These are phyloP conservation scores for Halichoeres trimaculatus DNA, from an alignment of 2,113 vertebrate genomes.

Conservation along the genomic window DNA sequence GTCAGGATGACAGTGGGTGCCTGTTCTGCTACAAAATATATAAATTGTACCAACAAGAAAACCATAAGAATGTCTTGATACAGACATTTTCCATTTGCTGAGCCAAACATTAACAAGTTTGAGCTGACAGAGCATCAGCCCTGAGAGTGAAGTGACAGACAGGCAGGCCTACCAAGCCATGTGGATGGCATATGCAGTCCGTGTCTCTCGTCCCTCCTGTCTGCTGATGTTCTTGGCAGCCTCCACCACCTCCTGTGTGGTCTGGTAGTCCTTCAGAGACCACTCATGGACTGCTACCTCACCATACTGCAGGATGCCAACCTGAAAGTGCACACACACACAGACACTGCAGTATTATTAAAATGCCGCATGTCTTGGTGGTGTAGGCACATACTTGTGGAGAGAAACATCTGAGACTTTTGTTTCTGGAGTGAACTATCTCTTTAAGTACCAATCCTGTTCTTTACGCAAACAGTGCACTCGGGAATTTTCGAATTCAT, in stretches of 20 bases:
- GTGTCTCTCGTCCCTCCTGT: slow-evolving; percentile 92
- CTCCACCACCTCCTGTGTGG: slow-evolving; percentile 88
- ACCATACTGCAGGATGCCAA: slow-evolving; percentile 94
- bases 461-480: slow-evolving; percentile 66
- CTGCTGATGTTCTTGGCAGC: slow-evolving; percentile 94
- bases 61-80: slow-evolving; percentile 20
- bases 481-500: slow-evolving; percentile 72
- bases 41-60: slow-evolving; percentile 33
- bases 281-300: slow-evolving; percentile 91
- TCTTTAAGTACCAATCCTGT: slow-evolving; percentile 59
- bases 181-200: slow-evolving; percentile 90
- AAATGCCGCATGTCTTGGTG: slow-evolving; percentile 34
- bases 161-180: slow-evolving; percentile 87
- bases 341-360: slow-evolving; percentile 27
- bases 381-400: slow-evolving; percentile 24
- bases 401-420: slow-evolving; percentile 35
- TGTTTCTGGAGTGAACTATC: slow-evolving; percentile 52
- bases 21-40: neutral
- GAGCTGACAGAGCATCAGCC: slow-evolving; percentile 5
- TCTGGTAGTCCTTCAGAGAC: slow-evolving; percentile 89
- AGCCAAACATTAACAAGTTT: slow-evolving; percentile 28
- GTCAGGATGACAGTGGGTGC: no score
- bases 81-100: slow-evolving; percentile 42
- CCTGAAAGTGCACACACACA: slow-evolving; percentile 76
- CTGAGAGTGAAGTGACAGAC: slow-evolving; percentile 11